phyloP scores from a whole-genome alignment of 2,888 invertebrate species.

The Caenorhabditis sp. region DNA sequence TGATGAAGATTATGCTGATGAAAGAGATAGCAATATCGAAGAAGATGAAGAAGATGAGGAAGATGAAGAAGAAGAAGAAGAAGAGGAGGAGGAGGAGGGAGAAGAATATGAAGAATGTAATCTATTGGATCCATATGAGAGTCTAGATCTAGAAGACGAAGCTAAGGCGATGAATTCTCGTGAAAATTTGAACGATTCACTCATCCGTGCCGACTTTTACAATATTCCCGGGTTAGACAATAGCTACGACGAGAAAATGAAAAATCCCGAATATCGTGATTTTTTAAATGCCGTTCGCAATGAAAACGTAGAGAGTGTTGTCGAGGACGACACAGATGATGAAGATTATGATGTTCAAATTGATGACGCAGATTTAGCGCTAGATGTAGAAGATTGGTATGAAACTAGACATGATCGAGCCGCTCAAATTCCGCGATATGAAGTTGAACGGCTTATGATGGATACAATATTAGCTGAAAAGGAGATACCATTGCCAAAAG shows the following conservation, averaged over 20 bases:
- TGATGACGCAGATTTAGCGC: constrained; percentile 10
- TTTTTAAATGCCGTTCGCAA: constrained; percentile 16
- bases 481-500: constrained; percentile 30
- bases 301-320: constrained; percentile 6
- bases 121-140: neutral
- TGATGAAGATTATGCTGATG: constrained; percentile 29
- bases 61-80: constrained; percentile 9
- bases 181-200: neutral
- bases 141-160: neutral
- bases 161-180: neutral
- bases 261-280: constrained; percentile 18
- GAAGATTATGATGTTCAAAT: constrained; percentile 30
- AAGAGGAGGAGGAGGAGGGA: constrained; percentile 7
- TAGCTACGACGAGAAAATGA: constrained; percentile 4
- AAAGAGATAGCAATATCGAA: constrained; percentile 7
- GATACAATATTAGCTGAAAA: constrained; percentile 31
- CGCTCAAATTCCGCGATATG: constrained; percentile 26
- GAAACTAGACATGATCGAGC: constrained; percentile 32
- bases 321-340: constrained; percentile 32
- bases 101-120: constrained; percentile 4
- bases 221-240: neutral
- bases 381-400: constrained; percentile 29
- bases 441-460: constrained; percentile 22
- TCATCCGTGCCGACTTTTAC: neutral
- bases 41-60: constrained; percentile 17